These are phyloP conservation scores for Byasa hedistus DNA, from an alignment of 2,888 invertebrate species.

Conservation along the genomic window DNA sequence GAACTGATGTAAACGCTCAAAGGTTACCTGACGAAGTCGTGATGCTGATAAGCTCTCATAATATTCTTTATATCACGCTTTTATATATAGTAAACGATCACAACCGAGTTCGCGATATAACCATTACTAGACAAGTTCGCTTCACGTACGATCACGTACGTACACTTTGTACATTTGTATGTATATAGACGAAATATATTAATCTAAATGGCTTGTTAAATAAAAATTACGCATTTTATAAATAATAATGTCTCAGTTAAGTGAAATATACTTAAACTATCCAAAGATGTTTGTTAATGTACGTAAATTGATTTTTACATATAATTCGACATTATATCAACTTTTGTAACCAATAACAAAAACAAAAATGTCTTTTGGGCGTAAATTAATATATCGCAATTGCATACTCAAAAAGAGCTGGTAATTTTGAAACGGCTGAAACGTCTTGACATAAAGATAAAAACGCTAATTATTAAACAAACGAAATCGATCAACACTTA, in stretches of 20 bases:
- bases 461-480: no score
- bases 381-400: no score
- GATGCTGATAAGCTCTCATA: conserved; percentile 31
- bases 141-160: conserved; percentile 3
- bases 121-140: conserved; percentile 10
- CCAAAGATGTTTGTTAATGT: conserved; percentile 23
- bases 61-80: conserved; percentile 34
- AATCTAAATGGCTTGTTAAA: conserved; percentile 25
- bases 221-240: not conserved
- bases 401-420: no score
- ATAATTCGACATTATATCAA: no score
- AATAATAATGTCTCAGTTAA: conserved; percentile 13
- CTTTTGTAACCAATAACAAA: no score
- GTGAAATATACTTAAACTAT: conserved; percentile 20
- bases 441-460: no score
- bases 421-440: no score
- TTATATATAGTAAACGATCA: conserved; percentile 5
- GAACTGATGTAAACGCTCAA: conserved; percentile 47
- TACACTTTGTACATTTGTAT: conserved; percentile 22
- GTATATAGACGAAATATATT: conserved; percentile 30
- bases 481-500: no score
- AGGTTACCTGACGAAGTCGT: conserved; percentile 31
- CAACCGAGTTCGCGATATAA: conserved; percentile 18
- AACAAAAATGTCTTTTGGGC: no score
- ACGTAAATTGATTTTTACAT: conserved; percentile 3